Evolutionary conservation across 2,888 invertebrate genomes (phyloP).

Genomic region (Brachypalpus laphriformis): DNA sequence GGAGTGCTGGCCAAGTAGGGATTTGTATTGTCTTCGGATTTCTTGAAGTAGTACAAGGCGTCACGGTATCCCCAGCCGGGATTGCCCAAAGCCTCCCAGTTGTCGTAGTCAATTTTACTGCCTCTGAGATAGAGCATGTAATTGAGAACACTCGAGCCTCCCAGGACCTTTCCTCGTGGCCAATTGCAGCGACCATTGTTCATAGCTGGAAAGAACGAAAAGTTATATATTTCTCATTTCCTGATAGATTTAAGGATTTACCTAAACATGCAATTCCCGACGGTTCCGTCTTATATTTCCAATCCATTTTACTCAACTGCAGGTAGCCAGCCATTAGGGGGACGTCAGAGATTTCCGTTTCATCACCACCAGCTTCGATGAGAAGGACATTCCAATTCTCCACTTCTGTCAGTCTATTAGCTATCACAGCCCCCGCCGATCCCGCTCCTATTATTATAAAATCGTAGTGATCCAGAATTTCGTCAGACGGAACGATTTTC

Average conservation of each 20-base stretch:
- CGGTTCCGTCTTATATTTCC: constrained; percentile 96
- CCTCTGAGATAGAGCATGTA: constrained; percentile 96
- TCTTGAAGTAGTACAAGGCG: constrained; percentile 92
- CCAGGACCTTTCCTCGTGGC: constrained; percentile 96
- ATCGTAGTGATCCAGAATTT: constrained; percentile 88
- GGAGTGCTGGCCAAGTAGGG: constrained; percentile 91
- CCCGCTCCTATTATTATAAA: constrained; percentile 94
- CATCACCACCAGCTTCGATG: constrained; percentile 94
- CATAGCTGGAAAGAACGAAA: constrained; percentile 86
- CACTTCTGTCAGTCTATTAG: constrained; percentile 91
- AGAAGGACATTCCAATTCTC: constrained; percentile 91
- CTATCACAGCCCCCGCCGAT: constrained; percentile 94
- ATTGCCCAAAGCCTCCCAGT: constrained; percentile 94
- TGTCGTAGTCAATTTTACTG: constrained; percentile 94
- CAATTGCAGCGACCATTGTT: constrained; percentile 93
- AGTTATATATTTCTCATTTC: background rate
- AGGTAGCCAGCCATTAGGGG: constrained; percentile 94
- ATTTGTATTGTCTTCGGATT: constrained; percentile 95
- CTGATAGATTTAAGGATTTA: constrained; percentile 82
- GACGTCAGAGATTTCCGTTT: constrained; percentile 95
- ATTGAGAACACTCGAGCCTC: constrained; percentile 94
- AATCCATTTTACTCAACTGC: constrained; percentile 93
- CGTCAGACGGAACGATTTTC: constrained; percentile 87
- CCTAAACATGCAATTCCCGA: constrained; percentile 92
- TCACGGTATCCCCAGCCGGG: constrained; percentile 94